Conservation (phyloP, 2,797 vertebrate species). For the Rhinella marina region DNA sequence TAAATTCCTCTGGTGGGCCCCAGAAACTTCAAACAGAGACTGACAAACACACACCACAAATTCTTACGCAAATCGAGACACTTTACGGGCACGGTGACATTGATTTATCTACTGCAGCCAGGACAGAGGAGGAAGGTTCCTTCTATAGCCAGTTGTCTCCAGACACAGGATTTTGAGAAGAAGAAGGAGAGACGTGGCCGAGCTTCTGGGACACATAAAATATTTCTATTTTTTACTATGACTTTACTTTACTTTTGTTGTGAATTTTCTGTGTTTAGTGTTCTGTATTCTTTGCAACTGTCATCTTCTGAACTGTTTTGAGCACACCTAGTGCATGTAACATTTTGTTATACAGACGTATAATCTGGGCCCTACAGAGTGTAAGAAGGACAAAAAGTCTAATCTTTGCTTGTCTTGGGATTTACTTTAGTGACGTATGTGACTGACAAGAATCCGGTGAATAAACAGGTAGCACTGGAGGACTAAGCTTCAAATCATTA, state of each 20-base stretch:
- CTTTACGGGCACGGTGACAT: too few species aligned
- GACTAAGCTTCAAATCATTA: not conserved
- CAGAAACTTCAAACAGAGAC: too few species aligned
- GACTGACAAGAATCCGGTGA: not conserved
- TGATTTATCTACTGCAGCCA: not conserved
- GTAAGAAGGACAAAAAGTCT: not conserved
- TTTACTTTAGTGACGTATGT: not conserved
- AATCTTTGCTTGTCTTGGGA: not conserved
- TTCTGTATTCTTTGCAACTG: too few species aligned
- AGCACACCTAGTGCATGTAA: not conserved
- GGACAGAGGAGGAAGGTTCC: not conserved
- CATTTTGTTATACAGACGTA: not conserved
- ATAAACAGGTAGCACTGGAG: conserved; percentile 3
- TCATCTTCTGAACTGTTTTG: too few species aligned
- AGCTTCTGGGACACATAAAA: too few species aligned
- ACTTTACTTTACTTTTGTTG: not conserved
- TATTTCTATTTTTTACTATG: too few species aligned
- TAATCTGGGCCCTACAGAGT: not conserved
- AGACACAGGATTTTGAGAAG: too few species aligned
- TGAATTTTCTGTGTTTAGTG: not conserved
- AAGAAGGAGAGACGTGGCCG: too few species aligned
- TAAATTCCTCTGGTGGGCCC: too few species aligned
- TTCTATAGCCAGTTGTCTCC: not conserved
- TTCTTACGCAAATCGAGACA: too few species aligned
- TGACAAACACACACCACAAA: too few species aligned